Evolutionary conservation across 1,140 invertebrate genomes (phyloP), one percentile per base, ranked within the genome.

Genomic region (Megathymus violae): DNA sequence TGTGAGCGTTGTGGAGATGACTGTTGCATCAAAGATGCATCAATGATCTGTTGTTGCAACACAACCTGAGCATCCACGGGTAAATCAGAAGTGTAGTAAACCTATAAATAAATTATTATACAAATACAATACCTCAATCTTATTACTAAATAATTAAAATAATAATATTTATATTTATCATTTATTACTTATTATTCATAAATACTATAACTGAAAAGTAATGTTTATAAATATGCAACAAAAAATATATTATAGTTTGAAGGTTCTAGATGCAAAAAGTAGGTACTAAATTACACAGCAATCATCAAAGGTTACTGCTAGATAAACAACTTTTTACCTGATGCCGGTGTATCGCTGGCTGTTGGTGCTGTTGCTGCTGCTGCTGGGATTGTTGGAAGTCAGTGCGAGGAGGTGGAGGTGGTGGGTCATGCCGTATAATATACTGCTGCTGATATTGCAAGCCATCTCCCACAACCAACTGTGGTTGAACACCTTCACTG

Each of bases 41-140:
- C 89, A 84, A 92, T 91, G 74, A 91, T 89, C 79, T 92, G 91
- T 71, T 91, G 89, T 88, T 92, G 91, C 78, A 92, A 89, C 59
- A 91, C 89, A 85, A 91, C 89, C 82, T 91, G 91, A 78, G 88
- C 82, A 76, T 91, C 89, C 80, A 89, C 82, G 68, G 89, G 87
- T 72, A 90, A 84, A 82, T 92, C 88, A 79, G 89, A 90, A 64
- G 91, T 91, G 88, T 91, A 92, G 87, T 91, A 92, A 74, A 92
- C 89, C 91, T 92, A 89, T 75, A 90, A 89, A 88, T 86, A 90
- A 91, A 90, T 81, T 71, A 22, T 66, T 66, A 58, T 61, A 59
- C 76, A 69, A 78, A 67, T 61, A 48, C 51, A 60, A 50, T 58
- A 60, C 34, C 15, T 31, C 51, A 54, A 62, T 64, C 17, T 44